These are phyloP conservation scores for Parazoanthus swiftii DNA, from an alignment of 92 coral and sea anemone genomes.

Conservation along the genomic window DNA sequence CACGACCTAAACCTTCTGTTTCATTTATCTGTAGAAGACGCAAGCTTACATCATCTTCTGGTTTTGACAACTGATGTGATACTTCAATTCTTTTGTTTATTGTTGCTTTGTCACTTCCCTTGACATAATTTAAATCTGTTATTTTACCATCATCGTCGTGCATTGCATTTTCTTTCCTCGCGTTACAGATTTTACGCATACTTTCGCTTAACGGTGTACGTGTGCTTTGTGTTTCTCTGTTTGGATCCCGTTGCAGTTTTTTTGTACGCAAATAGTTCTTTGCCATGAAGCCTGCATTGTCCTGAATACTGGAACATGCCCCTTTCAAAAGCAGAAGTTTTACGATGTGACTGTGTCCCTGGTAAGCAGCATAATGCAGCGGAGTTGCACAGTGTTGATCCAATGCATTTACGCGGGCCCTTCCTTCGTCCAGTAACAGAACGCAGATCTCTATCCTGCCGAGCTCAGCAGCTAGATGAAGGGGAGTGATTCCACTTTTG, in stretches of 20 bases:
- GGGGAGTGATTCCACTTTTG: conserved; percentile 58
- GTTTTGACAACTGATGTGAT: background rate
- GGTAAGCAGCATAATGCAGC: conserved; percentile 44
- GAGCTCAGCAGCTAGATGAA: conserved; percentile 51
- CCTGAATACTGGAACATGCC: background rate
- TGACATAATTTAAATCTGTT: background rate
- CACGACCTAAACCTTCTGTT: conserved; percentile 47
- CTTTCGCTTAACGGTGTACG: background rate
- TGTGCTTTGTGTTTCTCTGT: background rate
- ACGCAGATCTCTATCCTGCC: conserved; percentile 45
- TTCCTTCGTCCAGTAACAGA: conserved; percentile 37
- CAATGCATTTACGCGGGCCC: conserved; percentile 15
- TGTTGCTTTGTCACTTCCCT: background rate
- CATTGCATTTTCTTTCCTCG: background rate
- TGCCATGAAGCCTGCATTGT: conserved; percentile 2
- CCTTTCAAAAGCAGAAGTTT: conserved; percentile 28
- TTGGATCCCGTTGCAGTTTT: background rate
- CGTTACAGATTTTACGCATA: background rate
- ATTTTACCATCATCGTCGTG: background rate
- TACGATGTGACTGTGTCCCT: background rate
- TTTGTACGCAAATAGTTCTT: background rate
- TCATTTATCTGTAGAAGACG: conserved; percentile 33
- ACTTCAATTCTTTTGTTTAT: background rate
- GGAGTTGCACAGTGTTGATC: conserved; percentile 54
- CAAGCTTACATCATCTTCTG: conserved; percentile 16